Base-by-base conservation (phyloP, 2,797 vertebrate genomes). In the Squalus acanthias region DNA sequence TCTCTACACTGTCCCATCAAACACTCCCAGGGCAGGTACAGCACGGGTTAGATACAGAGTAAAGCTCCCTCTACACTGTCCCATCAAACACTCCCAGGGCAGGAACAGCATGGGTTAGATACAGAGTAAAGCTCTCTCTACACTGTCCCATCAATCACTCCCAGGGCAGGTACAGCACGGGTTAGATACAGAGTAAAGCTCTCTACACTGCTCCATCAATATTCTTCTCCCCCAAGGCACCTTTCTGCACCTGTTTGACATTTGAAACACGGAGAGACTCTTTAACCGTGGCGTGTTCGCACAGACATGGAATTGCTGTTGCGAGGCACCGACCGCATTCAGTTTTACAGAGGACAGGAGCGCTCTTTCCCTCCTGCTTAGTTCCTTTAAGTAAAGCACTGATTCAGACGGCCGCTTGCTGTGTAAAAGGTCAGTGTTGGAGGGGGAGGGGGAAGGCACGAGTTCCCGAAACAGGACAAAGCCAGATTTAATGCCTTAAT, bases 381-480 rank as follows among this genome's bases (percentile, higher is more conserved):
- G 60, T 39, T 67, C 63, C n/a, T 69, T 39, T 22, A 46, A 67
- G 8, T 63, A 20, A 65, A 92, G 89, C 33, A 7, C 15, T 93
- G 91, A 24, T 0, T 67, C n/a, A 67, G n/a, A 69, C 6, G 0
- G 17, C 10, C 8, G 63, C 20, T 39, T 67, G 17, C 8, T 96
- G 12, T 63, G 29, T 88, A 53, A 96, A 65, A 89, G 74, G 67
- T 89, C 96, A n/a, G 22, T 15, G 69, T 50, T 70, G 69, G 39
- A 33, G 46, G 50, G 39, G 69, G 39, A 72, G 39, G 67, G 9
- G n/a, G 13, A 24, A 46, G 12, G 24, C 67, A 33, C 12, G 24
- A 95, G 39, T 95, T 95, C 94, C 69, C 13, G 69, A 74, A 95
- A 95, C 24, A 33, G 69, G 60, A 95, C 69, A 95, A 95, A 95